These are phyloP conservation scores for Triplophysa siluroides DNA, from an alignment of 2,113 vertebrate genomes.

Conservation along the genomic window DNA sequence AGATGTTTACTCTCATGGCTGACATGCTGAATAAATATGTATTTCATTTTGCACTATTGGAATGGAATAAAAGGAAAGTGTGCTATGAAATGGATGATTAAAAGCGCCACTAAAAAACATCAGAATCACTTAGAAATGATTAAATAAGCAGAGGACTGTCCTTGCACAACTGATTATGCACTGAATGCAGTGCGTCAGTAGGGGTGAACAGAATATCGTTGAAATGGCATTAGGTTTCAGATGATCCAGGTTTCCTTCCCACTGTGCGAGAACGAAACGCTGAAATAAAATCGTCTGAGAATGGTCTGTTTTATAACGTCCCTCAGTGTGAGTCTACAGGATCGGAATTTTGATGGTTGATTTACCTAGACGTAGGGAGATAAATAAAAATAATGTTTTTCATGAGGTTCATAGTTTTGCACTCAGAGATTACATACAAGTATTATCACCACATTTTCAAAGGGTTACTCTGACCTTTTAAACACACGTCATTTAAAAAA, in stretches of 20 bases:
- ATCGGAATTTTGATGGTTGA: not conserved
- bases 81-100: not conserved
- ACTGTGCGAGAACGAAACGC: conserved; percentile 15
- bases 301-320: conserved; percentile 22
- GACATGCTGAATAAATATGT: not conserved
- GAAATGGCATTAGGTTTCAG: conserved; percentile 22
- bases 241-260: conserved; percentile 11
- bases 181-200: conserved; percentile 8
- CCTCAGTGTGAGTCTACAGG: conserved; percentile 22
- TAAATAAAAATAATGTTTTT: not conserved
- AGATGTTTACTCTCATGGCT: not conserved
- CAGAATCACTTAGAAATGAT: not conserved
- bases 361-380: conserved; percentile 26
- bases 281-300: conserved; percentile 39
- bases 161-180: conserved; percentile 12
- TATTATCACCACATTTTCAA: not conserved
- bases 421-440: not conserved
- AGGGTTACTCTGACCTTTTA: not conserved
- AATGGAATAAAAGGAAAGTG: not conserved
- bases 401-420: not conserved
- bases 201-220: conserved; percentile 30
- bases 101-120: not conserved
- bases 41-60: not conserved
- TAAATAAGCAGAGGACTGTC: conserved; percentile 15
- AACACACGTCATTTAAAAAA: no score